These are phyloP conservation scores for Scortum barcoo DNA, from an alignment of 2,113 vertebrate genomes.

Conservation along the genomic window DNA sequence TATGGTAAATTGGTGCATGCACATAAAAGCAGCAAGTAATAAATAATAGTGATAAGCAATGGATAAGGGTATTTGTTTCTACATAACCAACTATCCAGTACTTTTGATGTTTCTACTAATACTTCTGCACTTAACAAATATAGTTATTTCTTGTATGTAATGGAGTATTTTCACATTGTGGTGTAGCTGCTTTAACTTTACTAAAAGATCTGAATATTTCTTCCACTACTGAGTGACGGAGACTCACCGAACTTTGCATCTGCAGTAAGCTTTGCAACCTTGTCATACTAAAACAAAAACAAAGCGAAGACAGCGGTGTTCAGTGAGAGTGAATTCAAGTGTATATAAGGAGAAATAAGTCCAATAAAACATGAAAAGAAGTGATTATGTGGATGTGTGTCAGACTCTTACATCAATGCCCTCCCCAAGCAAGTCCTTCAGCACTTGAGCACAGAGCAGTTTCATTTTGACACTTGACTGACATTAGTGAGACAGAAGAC, in stretches of 20 bases:
- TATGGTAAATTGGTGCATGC: background rate
- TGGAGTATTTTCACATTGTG: background rate
- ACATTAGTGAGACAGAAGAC: background rate
- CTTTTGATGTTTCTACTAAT: background rate
- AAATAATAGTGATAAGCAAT: too few species aligned
- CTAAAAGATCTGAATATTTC: background rate
- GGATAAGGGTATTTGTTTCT: too few species aligned
- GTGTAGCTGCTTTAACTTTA: background rate
- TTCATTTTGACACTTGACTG: constrained; percentile 96
- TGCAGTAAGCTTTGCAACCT: constrained; percentile 92
- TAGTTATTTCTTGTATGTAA: background rate
- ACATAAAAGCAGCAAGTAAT: background rate
- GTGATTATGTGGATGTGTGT: fast-evolving
- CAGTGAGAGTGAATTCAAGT: background rate
- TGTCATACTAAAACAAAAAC: constrained; percentile 89
- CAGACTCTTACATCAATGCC: constrained; percentile 89
- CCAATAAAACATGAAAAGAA: too few species aligned
- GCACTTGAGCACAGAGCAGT: constrained; percentile 92
- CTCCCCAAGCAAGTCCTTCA: constrained; percentile 91
- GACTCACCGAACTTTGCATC: constrained; percentile 95
- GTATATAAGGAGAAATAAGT: background rate
- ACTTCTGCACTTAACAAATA: background rate
- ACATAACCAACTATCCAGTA: background rate
- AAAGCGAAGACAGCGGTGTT: constrained; percentile 38
- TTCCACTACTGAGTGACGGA: background rate